phyloP scores from a whole-genome alignment of 2,888 invertebrate species.

The Electrophaes corylata region DNA sequence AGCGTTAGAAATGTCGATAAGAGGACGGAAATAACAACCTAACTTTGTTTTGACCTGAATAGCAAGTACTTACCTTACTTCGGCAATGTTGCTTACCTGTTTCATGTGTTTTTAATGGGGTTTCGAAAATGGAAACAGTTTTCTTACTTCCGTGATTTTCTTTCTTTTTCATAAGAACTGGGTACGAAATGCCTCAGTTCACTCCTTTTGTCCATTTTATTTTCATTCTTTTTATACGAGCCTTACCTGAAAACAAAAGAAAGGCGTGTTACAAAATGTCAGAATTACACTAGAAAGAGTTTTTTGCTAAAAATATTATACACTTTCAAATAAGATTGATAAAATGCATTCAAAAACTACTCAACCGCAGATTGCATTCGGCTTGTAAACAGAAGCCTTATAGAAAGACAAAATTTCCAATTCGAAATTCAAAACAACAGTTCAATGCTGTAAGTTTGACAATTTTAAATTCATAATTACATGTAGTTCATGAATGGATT shows the following conservation, averaged over 20 bases:
- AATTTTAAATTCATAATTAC: constrained; percentile 21
- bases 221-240: constrained; percentile 1
- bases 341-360: no score
- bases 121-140: constrained; percentile 13
- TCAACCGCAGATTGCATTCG: no score
- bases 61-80: constrained; percentile 13
- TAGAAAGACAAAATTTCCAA: not conserved
- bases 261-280: constrained; percentile 18
- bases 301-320: not conserved
- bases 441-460: not conserved
- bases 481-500: constrained; percentile 33
- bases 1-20: constrained; percentile 35
- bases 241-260: constrained; percentile 31
- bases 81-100: constrained; percentile 17
- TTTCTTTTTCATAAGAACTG: constrained; percentile 7
- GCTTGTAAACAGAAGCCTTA: not conserved
- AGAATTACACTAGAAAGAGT: not conserved
- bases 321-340: not conserved
- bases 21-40: constrained; percentile 29
- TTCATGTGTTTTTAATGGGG: constrained; percentile 22
- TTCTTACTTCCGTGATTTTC: constrained; percentile 12
- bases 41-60: constrained; percentile 37
- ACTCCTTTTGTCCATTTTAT: constrained; percentile 21
- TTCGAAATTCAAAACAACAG: constrained; percentile 7
- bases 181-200: constrained; percentile 14